Evolutionary conservation across 2,113 vertebrate species (phyloP).

Genomic region (Mungos mungo): DNA sequence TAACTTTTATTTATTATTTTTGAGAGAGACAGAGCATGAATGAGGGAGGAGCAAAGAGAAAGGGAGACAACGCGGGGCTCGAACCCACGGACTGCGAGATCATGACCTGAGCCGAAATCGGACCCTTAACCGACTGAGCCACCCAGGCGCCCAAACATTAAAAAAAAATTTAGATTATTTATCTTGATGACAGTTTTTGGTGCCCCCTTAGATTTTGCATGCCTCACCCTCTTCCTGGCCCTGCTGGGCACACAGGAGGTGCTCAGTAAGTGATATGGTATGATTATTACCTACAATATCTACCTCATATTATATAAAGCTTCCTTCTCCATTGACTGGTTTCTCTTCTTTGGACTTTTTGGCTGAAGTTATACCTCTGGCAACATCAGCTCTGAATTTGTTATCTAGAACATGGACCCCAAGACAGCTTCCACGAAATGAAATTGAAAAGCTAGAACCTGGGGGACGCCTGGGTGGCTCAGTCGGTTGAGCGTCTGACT

Average conservation of each 20-base stretch:
- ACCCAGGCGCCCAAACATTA: too few species aligned
- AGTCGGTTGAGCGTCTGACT: too few species aligned
- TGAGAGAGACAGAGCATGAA: too few species aligned
- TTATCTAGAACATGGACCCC: neutral
- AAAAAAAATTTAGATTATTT: neutral
- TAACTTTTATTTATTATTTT: too few species aligned
- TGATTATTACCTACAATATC: neutral
- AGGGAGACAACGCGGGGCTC: too few species aligned
- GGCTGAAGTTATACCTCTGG: neutral
- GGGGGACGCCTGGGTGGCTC: too few species aligned
- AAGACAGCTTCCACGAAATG: neutral
- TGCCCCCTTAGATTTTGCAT: neutral
- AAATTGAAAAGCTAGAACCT: conserved; percentile 4
- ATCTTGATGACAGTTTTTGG: neutral
- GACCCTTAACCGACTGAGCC: too few species aligned
- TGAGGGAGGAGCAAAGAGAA: too few species aligned
- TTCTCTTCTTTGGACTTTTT: neutral
- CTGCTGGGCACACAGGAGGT: neutral
- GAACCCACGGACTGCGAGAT: too few species aligned
- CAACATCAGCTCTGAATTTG: neutral
- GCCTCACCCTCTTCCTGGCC: neutral
- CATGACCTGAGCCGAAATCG: too few species aligned
- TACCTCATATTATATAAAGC: neutral
- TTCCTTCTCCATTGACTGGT: neutral
- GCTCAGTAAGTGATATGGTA: neutral